Percentiles rank a stretch among this genome's conserved stretches.
Evolutionary conservation across 2,113 vertebrate species (phyloP).

Genomic region (Rutilus rutilus): DNA sequence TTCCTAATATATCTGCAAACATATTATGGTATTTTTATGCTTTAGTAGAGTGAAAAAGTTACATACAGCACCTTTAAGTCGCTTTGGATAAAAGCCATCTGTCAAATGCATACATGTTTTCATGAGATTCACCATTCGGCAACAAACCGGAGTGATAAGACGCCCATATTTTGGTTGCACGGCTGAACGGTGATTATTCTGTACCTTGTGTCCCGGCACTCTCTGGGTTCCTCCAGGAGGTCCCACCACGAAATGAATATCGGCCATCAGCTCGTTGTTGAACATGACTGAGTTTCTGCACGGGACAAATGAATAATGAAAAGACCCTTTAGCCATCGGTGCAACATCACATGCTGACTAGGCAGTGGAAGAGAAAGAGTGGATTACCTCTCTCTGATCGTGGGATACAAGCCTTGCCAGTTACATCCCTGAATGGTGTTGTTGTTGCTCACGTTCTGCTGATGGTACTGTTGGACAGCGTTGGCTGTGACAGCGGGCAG

Average conservation of each 20-base stretch:
- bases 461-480: conserved; percentile 86
- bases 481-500: conserved; percentile 69
- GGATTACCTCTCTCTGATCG: conserved; percentile 92
- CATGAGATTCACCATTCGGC: too few species aligned
- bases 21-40: too few species aligned
- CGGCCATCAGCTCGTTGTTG: conserved; percentile 99
- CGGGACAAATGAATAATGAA: conserved; percentile 59
- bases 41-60: too few species aligned
- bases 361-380: background rate
- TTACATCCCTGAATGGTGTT: conserved; percentile 86
- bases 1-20: too few species aligned
- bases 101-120: too few species aligned
- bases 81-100: too few species aligned
- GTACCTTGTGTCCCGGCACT: conserved; percentile 98
- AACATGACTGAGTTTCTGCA: conserved; percentile 98
- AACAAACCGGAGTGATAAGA: background rate
- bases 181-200: conserved; percentile 33
- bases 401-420: conserved; percentile 96
- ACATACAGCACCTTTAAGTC: too few species aligned
- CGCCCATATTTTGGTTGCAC: background rate
- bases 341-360: background rate
- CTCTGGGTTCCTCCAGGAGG: conserved; percentile 92
- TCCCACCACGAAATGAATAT: conserved; percentile 97
- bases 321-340: background rate
- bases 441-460: conserved; percentile 94